These are phyloP conservation scores for Sylvilagus bachmani DNA, from an alignment of 2,113 vertebrate species.

Conservation along the genomic window DNA sequence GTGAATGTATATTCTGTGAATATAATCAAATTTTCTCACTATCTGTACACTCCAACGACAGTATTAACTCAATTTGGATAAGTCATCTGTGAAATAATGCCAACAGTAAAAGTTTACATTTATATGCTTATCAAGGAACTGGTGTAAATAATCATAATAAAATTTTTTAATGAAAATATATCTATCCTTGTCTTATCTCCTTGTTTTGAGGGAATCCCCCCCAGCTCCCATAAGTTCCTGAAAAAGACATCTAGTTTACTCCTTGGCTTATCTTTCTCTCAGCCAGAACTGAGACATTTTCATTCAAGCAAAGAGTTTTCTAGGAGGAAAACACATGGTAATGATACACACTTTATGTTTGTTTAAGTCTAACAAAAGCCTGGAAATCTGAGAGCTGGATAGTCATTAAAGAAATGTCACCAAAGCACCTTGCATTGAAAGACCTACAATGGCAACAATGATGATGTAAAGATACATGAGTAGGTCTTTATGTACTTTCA, in stretches of 20 bases:
- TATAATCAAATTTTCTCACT: slow-evolving; percentile 89
- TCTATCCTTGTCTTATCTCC: slow-evolving; percentile 44
- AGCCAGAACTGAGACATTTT: neutral
- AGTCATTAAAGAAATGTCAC: neutral
- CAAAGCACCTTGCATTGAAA: neutral
- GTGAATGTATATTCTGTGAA: slow-evolving; percentile 92
- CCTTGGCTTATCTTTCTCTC: neutral
- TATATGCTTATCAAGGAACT: slow-evolving; percentile 87
- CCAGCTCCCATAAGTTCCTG: neutral
- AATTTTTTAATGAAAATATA: slow-evolving; percentile 85
- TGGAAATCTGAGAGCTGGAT: neutral
- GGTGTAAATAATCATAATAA: slow-evolving; percentile 90
- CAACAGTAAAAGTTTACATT: slow-evolving; percentile 90
- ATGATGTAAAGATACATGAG: neutral
- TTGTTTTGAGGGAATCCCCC: accelerated
- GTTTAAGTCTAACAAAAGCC: neutral
- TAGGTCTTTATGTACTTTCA: neutral
- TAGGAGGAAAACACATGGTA: slow-evolving; percentile 2
- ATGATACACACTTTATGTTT: neutral
- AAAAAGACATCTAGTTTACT: slow-evolving; percentile 40
- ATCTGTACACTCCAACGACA: slow-evolving; percentile 87
- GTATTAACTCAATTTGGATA: slow-evolving; percentile 84
- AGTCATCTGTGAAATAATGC: slow-evolving; percentile 86
- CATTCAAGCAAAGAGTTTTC: neutral
- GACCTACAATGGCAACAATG: neutral